phyloP scores from a whole-genome alignment of 1,140 invertebrate genomes.

The Heliconius hewitsoni region DNA sequence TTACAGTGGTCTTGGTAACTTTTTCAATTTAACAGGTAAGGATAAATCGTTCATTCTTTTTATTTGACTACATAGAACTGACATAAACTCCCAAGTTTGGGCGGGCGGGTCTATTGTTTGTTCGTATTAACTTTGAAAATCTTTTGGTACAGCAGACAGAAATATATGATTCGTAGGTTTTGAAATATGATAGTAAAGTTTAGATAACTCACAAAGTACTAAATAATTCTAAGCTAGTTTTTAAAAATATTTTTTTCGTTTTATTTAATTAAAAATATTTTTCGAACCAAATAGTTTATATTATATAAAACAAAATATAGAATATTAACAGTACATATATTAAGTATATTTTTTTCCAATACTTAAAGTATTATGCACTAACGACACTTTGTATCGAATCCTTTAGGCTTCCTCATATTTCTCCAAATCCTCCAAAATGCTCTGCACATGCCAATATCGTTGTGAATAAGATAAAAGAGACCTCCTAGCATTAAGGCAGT shows the following conservation, averaged over 20 bases:
- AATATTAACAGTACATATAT: neutral
- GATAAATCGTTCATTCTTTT: conserved; percentile 80
- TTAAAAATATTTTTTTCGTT: neutral
- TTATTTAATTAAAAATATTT: neutral
- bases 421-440: conserved; percentile 90
- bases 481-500: conserved; percentile 90
- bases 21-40: conserved; percentile 81
- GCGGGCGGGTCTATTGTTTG: conserved; percentile 56
- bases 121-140: conserved; percentile 64
- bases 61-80: conserved; percentile 76
- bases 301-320: neutral
- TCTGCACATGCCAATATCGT: conserved; percentile 91
- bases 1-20: conserved; percentile 74
- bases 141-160: conserved; percentile 42
- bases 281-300: neutral
- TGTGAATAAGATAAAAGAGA: conserved; percentile 92
- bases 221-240: neutral
- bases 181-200: neutral
- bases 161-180: conserved; percentile 20
- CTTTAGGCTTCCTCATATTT: conserved; percentile 61
- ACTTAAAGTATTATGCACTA: neutral
- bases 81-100: conserved; percentile 74
- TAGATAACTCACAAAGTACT: neutral
- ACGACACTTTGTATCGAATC: conserved; percentile 13
- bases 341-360: neutral